Base-by-base conservation (phyloP, 2,888 invertebrate species). In the Junonia oenone region DNA sequence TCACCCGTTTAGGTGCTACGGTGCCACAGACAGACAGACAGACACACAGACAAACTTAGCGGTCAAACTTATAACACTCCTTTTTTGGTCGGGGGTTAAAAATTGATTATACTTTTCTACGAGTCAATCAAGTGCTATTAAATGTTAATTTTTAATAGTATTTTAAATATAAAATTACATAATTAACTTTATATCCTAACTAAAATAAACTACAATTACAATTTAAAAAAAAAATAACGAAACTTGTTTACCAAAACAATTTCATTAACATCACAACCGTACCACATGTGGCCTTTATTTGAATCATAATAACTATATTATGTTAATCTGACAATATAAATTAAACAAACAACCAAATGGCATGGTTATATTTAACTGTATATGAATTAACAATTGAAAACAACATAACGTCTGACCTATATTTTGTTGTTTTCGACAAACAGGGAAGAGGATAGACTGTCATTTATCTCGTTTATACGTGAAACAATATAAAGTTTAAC, bases 391-490 rank as follows among this genome's bases (percentile, higher is more conserved):
- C 43, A 43, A 26, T 43, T 43, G 17, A 57, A 55, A 57, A 51
- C 48, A 48, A 51, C 56, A 60, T 59, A 49, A 59, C 45, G 50
- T 58, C 46, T 62, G 62, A 47, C 59, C 57, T 43, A 58, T 53
- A 50, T 56, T 43, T 14, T 26, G 9, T 22, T 22, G 37, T 46
- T 56, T 45, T 47, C 38, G 26, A 57, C 47, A 51, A 29, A 43
- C 43, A 26, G 2, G 8, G n/a, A 26, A 13, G 13, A 13, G 2
- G 26, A 26, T 19, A 22, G 13, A 5, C 1, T 26, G 5, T n/a
- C 4, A 19, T 19, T 26, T 26, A 6, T 43, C 43, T 26, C 26
- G 2, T 6, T 43, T 26, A 13, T 13, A 43, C 22, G 26, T 8
- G 1, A 6, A 43, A 26, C 40, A 14, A 26, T 11, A 8, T 8